These are phyloP conservation scores for Loriculus beryllinus DNA, from an alignment of 2,797 vertebrate species.

Conservation along the genomic window DNA sequence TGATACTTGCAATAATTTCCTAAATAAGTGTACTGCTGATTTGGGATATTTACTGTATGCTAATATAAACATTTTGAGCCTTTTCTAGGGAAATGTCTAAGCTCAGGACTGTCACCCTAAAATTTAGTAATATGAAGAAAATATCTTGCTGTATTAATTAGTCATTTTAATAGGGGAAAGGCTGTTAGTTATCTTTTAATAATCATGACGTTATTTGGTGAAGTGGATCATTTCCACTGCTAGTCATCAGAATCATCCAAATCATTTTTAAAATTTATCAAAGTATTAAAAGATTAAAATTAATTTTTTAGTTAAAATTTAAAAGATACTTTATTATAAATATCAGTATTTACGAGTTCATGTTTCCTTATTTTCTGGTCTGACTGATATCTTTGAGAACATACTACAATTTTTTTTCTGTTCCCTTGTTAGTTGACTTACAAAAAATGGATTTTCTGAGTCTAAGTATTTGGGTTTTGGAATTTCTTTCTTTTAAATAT, in stretches of 20 bases:
- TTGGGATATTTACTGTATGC: not conserved
- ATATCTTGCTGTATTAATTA: not conserved
- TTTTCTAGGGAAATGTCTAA: not conserved
- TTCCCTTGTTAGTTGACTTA: not conserved
- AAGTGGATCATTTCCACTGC: not conserved
- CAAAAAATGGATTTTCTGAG: not conserved
- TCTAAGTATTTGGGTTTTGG: not conserved
- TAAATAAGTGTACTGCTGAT: not conserved
- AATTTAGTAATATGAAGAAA: not conserved
- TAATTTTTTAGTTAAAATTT: not conserved
- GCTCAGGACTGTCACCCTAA: not conserved
- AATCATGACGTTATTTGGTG: not conserved
- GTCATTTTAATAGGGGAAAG: accelerated
- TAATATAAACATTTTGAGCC: not conserved
- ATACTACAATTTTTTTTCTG: not conserved
- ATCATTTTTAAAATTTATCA: not conserved
- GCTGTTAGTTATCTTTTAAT: not conserved
- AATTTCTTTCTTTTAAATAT: not conserved
- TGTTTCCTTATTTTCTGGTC: not conserved
- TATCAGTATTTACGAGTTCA: not conserved
- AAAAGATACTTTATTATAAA: not conserved
- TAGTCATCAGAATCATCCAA: not conserved
- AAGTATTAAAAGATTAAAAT: not conserved
- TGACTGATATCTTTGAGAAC: not conserved
- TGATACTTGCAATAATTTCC: not conserved